Percentiles rank a stretch among this genome's conserved stretches.
These are phyloP conservation scores for Lysandra coridon DNA, from an alignment of 2,888 invertebrate species.

Conservation along the genomic window DNA sequence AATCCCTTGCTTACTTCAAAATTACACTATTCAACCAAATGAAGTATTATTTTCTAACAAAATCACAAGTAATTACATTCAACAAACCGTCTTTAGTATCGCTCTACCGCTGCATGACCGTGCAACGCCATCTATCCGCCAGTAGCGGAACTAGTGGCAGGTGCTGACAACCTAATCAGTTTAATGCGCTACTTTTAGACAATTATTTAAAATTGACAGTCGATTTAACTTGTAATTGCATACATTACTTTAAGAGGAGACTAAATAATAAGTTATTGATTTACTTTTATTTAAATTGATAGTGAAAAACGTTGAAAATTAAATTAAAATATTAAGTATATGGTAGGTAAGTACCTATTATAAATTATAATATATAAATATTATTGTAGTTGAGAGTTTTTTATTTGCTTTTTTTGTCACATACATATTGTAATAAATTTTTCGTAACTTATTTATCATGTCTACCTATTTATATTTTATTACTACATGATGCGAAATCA, in stretches of 20 bases:
- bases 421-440: neutral
- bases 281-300: neutral
- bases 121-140: constrained; percentile 37
- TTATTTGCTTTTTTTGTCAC: neutral
- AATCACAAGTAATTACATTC: neutral
- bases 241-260: neutral
- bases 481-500: too few species aligned
- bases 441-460: neutral
- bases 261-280: constrained; percentile 17
- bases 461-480: neutral
- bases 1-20: neutral
- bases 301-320: neutral
- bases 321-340: neutral
- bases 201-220: constrained; percentile 25
- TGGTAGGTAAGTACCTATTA: too few species aligned
- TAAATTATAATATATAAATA: too few species aligned
- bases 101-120: constrained; percentile 13
- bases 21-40: neutral
- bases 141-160: constrained; percentile 37
- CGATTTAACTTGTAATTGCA: constrained; percentile 24
- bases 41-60: neutral
- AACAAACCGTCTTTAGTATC: constrained; percentile 20
- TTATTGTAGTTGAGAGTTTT: neutral
- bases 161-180: constrained; percentile 20
- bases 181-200: constrained; percentile 26